Base-by-base conservation (phyloP, 1,140 invertebrate genomes). In the Scaptomyza graminum region DNA sequence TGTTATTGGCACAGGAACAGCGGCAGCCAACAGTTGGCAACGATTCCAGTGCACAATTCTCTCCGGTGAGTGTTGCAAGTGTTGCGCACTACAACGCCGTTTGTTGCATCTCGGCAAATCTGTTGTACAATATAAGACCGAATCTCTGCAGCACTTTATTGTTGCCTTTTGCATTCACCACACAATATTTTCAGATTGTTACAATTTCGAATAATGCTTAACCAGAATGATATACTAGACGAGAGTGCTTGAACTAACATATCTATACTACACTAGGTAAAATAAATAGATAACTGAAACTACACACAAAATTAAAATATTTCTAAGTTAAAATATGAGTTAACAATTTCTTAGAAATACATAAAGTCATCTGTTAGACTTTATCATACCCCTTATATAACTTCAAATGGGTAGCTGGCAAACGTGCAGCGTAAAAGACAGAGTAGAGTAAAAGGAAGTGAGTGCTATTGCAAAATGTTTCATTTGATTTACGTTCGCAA, bases 401-500 rank as follows among this genome's bases (percentile, higher is more conserved):
- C 12, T n/a, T 41, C 5, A n/a, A 41, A 41, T 41, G 37, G 37
- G 37, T 41, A 41, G 3, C 3, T 5, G 3, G 37, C 15, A 15
- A 18, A n/a, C n/a, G 16, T 37, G 41, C 15, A 15, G 16, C 28
- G 12, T 31, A 39, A 6, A 31, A 5, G 28, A 25, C 1, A 22
- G 18, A 22, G 4, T 3, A 22, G 1, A 22, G 18, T 22, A 37
- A 12, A 9, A 16, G 25, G 11, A 13, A 22, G 15, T 13, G 37
- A 7, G 11, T 25, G 79, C 68, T 72, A 79, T 16, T 71, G 72
- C 67, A 71, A 50, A 79, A 74, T 87, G 82, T 88, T 72, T 64
- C 79, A 73, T 68, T 88, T 88, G 84, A 87, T 87, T 87, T 88
- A 87, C 76, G 83, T 64, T 82, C 60, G 63, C 76, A 74, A 76